Evolutionary conservation across 1,140 invertebrate genomes (phyloP).

Genomic region (Diabrotica undecimpunctata): DNA sequence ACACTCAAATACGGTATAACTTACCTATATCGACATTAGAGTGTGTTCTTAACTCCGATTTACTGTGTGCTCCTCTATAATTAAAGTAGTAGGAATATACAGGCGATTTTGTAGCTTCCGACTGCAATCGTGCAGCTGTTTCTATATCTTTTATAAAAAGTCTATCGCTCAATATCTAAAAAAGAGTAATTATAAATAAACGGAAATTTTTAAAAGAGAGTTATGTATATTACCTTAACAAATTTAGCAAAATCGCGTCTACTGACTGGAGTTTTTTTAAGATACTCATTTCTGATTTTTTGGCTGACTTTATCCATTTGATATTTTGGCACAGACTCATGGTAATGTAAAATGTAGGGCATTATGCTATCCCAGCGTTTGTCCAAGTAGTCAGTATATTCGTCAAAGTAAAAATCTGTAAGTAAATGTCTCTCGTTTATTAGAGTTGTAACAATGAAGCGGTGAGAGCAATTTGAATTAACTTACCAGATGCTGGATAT

Average conservation of each 20-base stretch:
- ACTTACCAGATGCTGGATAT: conserved; percentile 44
- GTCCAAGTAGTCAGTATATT: conserved; percentile 33
- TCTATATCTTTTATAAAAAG: conserved; percentile 56
- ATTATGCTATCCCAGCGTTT: conserved; percentile 36
- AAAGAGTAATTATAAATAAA: conserved; percentile 13
- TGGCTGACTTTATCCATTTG: conserved; percentile 26
- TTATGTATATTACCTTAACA: conserved; percentile 21
- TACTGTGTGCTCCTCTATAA: conserved; percentile 45
- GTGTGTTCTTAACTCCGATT: conserved; percentile 25
- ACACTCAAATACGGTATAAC: not conserved
- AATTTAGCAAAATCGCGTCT: conserved; percentile 28
- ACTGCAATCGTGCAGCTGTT: conserved; percentile 55
- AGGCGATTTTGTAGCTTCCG: conserved; percentile 52
- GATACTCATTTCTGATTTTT: conserved; percentile 37
- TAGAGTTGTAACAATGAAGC: not conserved
- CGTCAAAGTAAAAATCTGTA: conserved; percentile 35
- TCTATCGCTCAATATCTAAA: conserved; percentile 57
- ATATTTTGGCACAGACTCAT: conserved; percentile 28
- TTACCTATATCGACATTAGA: conserved; percentile 33
- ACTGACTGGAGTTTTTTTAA: conserved; percentile 26
- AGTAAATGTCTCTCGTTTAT: conserved; percentile 7
- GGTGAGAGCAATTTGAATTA: not conserved
- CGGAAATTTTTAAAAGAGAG: not conserved
- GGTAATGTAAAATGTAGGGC: conserved; percentile 38
- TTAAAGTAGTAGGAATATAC: conserved; percentile 59